Evolutionary conservation across 2,888 invertebrate species (phyloP), one percentile per base, ranked within the genome.

Genomic region (Limnephilus auricula): DNA sequence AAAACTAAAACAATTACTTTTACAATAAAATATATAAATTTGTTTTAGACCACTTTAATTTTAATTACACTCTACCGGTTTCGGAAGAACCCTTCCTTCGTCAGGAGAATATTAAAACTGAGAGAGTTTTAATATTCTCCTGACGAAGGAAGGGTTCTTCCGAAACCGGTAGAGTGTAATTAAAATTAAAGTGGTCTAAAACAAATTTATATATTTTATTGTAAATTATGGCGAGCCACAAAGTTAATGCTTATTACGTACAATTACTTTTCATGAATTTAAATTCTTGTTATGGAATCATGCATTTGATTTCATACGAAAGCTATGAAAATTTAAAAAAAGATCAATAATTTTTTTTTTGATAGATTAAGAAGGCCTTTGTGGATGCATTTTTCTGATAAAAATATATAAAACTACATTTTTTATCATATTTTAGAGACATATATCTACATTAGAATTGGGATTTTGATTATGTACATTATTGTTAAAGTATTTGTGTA

Each of bases 391-490:
- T 65, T 85, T 87, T 65, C 65, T 31, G 87, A 65, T 87, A 87
- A 87, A 87, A 87, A 87, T 87, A 87, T 88, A 88, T 32, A 88
- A 88, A 88, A 79, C 78, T 79, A 78, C 34, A 32, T 40, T 40
- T 85, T n/a, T 34, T 37, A 18, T 65, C 31, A 45, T 86, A 86
- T 78, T 87, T 87, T 87, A 50, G 15, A 50, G 78, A 86, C 86
- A 90, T 90, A 90, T 90, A 90, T 79, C 79, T 86, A 90, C 78
- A 90, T 18, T 40, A 80, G 50, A 50, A 90, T 79, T 84, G 25
- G 25, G 65, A 32, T 79, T 90, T 86, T 86, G 86, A 86, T 90
- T 90, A 90, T 90, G 50, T 90, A 90, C 89, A 91, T 89, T 89
- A 89, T 88, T 83, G 89, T 88, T 37, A 86, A 83, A 87, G 40